These are phyloP conservation scores for Urosaurus nigricauda DNA, from an alignment of 2,797 vertebrate genomes.

Conservation along the genomic window DNA sequence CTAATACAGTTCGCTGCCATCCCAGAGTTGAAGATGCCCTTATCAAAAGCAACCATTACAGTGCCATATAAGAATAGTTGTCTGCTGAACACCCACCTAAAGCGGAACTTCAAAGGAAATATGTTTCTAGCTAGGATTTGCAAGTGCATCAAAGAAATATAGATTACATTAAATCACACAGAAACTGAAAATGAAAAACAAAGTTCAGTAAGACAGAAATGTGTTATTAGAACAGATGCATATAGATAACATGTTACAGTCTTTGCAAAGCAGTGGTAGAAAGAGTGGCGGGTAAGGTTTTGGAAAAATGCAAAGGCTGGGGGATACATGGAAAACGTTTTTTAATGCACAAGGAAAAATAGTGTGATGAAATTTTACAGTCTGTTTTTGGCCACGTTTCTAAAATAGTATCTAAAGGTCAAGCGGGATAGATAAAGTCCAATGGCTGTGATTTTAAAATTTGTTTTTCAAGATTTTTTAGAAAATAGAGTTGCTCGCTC, in stretches of 20 bases:
- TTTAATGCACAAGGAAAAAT: background rate
- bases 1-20: conserved; percentile 18
- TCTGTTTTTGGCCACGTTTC: background rate
- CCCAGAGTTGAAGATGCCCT: conserved; percentile 18
- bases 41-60: conserved; percentile 43
- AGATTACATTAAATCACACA: conserved; percentile 29
- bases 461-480: background rate
- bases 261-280: background rate
- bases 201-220: background rate
- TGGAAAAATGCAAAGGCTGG: background rate
- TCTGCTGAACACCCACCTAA: conserved; percentile 22
- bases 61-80: conserved; percentile 33
- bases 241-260: background rate
- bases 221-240: background rate
- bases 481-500: background rate
- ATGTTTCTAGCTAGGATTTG: conserved; percentile 29
- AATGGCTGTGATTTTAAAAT: background rate
- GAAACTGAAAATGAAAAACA: conserved; percentile 9
- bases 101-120: conserved; percentile 38
- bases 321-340: background rate
- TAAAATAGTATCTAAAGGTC: background rate
- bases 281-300: background rate
- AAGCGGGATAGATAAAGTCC: background rate
- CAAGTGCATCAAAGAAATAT: conserved; percentile 39
- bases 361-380: background rate